Evolutionary conservation across 2,888 invertebrate species (phyloP), one percentile per base, ranked within the genome.

Genomic region (Apoda limacodes): DNA sequence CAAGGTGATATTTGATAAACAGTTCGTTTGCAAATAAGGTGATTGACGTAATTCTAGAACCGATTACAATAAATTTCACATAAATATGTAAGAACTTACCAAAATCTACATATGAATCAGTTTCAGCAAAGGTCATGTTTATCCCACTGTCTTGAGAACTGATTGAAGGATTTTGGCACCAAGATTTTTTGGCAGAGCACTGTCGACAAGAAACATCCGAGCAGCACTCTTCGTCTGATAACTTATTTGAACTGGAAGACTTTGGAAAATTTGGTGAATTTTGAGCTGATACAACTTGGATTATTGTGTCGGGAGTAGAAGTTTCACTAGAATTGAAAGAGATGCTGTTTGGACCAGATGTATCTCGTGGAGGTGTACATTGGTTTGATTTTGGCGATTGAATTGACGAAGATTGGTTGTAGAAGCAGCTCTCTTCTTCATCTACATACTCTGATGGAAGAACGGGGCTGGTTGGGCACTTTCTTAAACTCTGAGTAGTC

Each of bases 111-210:
- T 65, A 83, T n/a, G 84, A 76, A 34, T 89, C 88, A 7, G 83
- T 83, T 45, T 90, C 89, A 27, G 86, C 85, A 60, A 88, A 89
- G 7, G 86, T 85, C 65, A 90, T 72, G 54, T 90, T 90, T 33
- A 90, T 90, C 1, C 90, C 90, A 47, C 89, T 90, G 55, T 90
- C 90, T 58, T 89, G 89, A 4, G 89, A 89, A 50, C 89, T 89
- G 29, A 88, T 83, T 31, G 88, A 87, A 35, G 86, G 85, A 28
- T 88, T 86, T 46, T 86, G 84, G 37, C 87, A 86, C 62, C 87
- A 85, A 13, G 81, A 78, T 47, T 85, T 83, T 36, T 86, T 82
- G 38, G 74, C 71, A 49, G 62, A 60, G 52, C 62, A 76, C 41
- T 76, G 83, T 70, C 74, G 67, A 49, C 68, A 69, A 20, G 74